phyloP scores from a whole-genome alignment of 1,140 invertebrate species.

The Brachionus rubens region DNA sequence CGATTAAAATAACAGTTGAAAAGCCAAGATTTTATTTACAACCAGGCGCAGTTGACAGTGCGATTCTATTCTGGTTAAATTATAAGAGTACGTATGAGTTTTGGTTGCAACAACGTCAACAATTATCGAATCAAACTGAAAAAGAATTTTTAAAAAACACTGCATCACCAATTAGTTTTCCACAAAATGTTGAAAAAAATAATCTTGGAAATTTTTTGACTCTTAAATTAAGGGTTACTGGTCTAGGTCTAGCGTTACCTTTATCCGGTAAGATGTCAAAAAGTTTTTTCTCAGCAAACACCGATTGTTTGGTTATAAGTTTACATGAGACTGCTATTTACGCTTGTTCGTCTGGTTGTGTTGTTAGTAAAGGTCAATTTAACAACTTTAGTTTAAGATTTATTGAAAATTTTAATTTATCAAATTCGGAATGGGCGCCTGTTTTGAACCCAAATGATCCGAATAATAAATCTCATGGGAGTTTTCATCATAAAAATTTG shows the following conservation, averaged over 20 bases:
- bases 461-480: slow-evolving; percentile 46
- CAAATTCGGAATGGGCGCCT: slow-evolving; percentile 94
- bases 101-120: slow-evolving; percentile 84
- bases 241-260: slow-evolving; percentile 36
- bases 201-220: slow-evolving; percentile 16
- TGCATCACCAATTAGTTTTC: background rate
- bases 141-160: background rate
- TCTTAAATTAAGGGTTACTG: slow-evolving; percentile 28
- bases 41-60: slow-evolving; percentile 84
- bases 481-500: slow-evolving; percentile 68
- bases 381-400: slow-evolving; percentile 84
- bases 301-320: slow-evolving; percentile 73
- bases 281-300: background rate
- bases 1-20: slow-evolving; percentile 83
- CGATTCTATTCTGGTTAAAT: slow-evolving; percentile 93
- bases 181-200: background rate
- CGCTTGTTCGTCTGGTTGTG: slow-evolving; percentile 75
- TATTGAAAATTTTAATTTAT: slow-evolving; percentile 92
- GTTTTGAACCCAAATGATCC: slow-evolving; percentile 57
- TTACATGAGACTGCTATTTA: slow-evolving; percentile 89
- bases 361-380: slow-evolving; percentile 75
- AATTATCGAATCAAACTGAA: background rate
- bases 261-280: background rate
- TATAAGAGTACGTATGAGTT: slow-evolving; percentile 98
- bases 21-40: slow-evolving; percentile 89